A percentile compares a stretch with the other conserved stretches of the same genome.
Conservation (phyloP, 1,140 invertebrate genomes). For the Ips typographus region DNA sequence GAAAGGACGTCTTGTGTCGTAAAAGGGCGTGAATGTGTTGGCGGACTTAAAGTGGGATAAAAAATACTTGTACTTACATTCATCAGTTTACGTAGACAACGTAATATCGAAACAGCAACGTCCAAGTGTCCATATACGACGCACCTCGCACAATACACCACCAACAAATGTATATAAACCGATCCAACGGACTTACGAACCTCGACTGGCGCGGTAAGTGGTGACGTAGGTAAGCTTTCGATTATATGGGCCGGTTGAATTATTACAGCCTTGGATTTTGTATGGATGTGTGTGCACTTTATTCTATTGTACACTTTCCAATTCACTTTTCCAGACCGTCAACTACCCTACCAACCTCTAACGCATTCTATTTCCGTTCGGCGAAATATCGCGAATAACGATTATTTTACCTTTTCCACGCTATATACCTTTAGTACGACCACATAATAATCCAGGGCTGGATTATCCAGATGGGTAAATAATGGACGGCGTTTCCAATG, state of each 20-base stretch:
- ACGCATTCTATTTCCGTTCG: too few species aligned
- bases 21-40: not conserved
- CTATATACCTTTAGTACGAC: too few species aligned
- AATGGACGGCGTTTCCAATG: conserved; percentile 13
- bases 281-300: not conserved
- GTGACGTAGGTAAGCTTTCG: conserved; percentile 24
- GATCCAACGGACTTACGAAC: conserved; percentile 13
- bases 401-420: too few species aligned
- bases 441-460: not conserved
- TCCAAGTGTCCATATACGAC: conserved; percentile 18
- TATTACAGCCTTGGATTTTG: conserved; percentile 13
- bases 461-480: conserved; percentile 7
- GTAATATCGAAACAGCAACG: conserved; percentile 20
- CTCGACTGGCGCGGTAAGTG: conserved; percentile 4
- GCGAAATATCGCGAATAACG: too few species aligned
- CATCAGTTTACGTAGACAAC: conserved; percentile 27
- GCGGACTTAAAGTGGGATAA: not conserved
- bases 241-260: conserved; percentile 19
- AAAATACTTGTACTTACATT: conserved; percentile 21
- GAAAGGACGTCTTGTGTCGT: not conserved
- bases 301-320: too few species aligned
- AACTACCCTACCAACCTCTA: too few species aligned
- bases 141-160: conserved; percentile 23
- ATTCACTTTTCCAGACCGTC: too few species aligned
- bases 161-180: not conserved